These are phyloP conservation scores for Thymallus thymallus DNA, from an alignment of 2,113 vertebrate species.

Conservation along the genomic window DNA sequence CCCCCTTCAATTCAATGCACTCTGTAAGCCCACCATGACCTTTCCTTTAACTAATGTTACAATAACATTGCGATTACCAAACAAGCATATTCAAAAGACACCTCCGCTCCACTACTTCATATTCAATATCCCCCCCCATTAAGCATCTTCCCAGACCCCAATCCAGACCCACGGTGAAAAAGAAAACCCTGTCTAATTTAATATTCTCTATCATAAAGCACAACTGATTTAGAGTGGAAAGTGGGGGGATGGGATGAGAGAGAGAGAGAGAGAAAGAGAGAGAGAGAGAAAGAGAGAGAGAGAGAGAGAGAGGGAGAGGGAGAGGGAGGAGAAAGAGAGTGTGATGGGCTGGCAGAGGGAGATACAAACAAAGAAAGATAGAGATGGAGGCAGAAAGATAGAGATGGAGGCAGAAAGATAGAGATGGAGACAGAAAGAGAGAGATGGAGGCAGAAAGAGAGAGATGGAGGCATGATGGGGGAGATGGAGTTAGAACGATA, in stretches of 20 bases:
- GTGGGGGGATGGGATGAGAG: background rate
- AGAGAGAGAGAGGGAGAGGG: conserved; percentile 7
- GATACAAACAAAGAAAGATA: background rate
- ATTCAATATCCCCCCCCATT: conserved; percentile 56
- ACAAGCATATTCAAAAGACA: conserved; percentile 47
- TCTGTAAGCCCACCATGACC: no score
- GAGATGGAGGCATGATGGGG: no score
- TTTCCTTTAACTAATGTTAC: conserved; percentile 28
- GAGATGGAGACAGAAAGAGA: conserved; percentile 6
- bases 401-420: conserved; percentile 28
- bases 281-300: conserved; percentile 27
- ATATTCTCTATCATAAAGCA: background rate
- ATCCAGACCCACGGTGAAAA: conserved; percentile 53
- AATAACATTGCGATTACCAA: conserved; percentile 53
- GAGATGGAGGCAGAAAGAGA: no score
- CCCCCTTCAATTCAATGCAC: no score
- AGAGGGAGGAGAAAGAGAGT: no score
- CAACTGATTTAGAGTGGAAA: background rate
- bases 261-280: conserved; percentile 14
- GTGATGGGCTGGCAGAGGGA: no score
- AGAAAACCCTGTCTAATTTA: conserved; percentile 42
- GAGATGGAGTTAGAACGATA: no score
- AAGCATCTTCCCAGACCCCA: conserved; percentile 50
- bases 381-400: background rate
- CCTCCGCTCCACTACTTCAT: conserved; percentile 37